phyloP scores from a whole-genome alignment of 1,140 invertebrate genomes.

The Drosophila triauraria region DNA sequence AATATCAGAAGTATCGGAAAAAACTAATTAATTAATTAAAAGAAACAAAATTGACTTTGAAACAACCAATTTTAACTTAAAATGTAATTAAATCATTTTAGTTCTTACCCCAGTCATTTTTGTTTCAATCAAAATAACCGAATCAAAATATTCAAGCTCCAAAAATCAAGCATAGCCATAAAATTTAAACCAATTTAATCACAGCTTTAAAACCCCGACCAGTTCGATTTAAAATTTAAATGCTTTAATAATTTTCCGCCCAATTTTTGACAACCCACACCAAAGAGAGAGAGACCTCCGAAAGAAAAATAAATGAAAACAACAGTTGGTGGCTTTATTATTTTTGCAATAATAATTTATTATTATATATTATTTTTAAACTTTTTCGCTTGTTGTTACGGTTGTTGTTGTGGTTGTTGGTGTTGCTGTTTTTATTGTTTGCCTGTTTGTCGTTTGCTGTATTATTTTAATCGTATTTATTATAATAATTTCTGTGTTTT shows the following conservation, averaged over 20 bases:
- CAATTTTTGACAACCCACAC: neutral
- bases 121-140: neutral
- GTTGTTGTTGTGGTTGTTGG: constrained; percentile 43
- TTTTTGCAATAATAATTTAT: constrained; percentile 82
- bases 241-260: neutral
- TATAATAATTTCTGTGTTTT: constrained; percentile 65
- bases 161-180: neutral
- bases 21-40: too few relatives aligned
- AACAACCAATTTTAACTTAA: neutral
- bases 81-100: neutral
- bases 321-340: constrained; percentile 33
- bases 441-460: constrained; percentile 37
- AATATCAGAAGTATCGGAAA: too few relatives aligned
- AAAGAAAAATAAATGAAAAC: constrained; percentile 43
- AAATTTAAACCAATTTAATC: neutral
- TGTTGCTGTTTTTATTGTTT: constrained; percentile 37
- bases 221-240: constrained; percentile 10
- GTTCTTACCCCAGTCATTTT: neutral
- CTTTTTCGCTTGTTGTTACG: constrained; percentile 69
- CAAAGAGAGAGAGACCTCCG: neutral
- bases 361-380: constrained; percentile 81
- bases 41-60: too few relatives aligned
- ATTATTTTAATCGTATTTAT: constrained; percentile 74
- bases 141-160: neutral
- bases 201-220: neutral